Evolutionary conservation across 2,888 invertebrate species (phyloP), one percentile per base, ranked within the genome.

Genomic region (Catocala fraxini): DNA sequence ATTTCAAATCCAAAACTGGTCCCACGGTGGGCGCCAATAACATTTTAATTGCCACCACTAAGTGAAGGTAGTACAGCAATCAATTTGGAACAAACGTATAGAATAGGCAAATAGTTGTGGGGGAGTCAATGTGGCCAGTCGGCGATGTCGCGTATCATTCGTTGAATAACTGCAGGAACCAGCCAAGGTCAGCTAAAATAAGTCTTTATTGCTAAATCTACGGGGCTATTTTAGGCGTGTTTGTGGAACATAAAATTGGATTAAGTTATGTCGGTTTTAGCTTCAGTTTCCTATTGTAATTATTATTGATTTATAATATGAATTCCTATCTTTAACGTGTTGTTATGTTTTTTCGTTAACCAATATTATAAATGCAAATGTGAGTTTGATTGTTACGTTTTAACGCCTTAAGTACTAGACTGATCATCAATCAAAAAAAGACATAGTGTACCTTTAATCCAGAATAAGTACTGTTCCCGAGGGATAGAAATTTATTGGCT

Each of bases 131-230:
- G 75, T 71, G 68, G 76, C 75, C 70, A 79, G 74, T 62, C 83
- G 74, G 89, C 84, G 88, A 88, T 81, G 82, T 89, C 89, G 87
- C 88, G 80, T 80, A 80, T 81, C 81, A 81, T 62, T 77, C 83
- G 73, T 77, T 81, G 81, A 86, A 80, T 83, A 81, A 82, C 81
- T 82, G 83, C 84, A 84, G 80, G 75, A 77, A 71, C 75, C 59
- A 76, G 65, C 77, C 87, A 89, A 89, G 89, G 88, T 63, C 82
- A 76, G 71, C 84, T 85, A 84, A 84, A 87, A 87, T 83, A 80
- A 83, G 81, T 70, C 74, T 81, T 79, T 81, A 80, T 78, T 66
- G 74, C 77, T 80, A 81, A 77, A 79, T 79, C 65, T 73, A 76
- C 74, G 73, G 68, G 68, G 71, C 83, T 83, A 85, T 85, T 85